phyloP scores from a whole-genome alignment of 2,888 invertebrate species.

The Yponomeuta sedellus region DNA sequence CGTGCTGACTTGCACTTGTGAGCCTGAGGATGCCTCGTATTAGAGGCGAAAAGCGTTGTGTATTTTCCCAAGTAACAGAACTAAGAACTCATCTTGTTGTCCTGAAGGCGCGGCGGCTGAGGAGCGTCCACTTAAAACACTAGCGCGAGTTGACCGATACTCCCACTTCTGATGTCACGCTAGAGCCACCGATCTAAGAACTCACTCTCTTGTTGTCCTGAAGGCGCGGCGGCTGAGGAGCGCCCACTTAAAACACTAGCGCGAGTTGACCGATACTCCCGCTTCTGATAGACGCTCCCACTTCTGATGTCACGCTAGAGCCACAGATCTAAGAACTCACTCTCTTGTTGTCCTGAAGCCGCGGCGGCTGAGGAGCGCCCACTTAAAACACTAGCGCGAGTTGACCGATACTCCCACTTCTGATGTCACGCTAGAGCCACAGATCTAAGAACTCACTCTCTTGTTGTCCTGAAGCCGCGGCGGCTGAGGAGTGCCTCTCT shows the following conservation, averaged over 20 bases:
- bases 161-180: slow-evolving; percentile 56
- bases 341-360: slow-evolving; percentile 87
- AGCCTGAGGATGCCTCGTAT: no score
- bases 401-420: slow-evolving; percentile 43
- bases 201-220: slow-evolving; percentile 86
- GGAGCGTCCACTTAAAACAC: not conserved
- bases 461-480: slow-evolving; percentile 86
- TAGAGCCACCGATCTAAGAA: slow-evolving; percentile 29
- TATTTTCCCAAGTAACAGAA: no score
- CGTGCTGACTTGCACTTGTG: no score
- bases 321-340: slow-evolving; percentile 41
- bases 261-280: no score
- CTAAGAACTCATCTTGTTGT: slow-evolving; percentile 79
- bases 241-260: no score
- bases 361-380: slow-evolving; percentile 77
- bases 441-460: slow-evolving; percentile 69
- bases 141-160: slow-evolving; percentile 42
- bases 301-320: no score
- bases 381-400: slow-evolving; percentile 44
- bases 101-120: slow-evolving; percentile 72
- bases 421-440: no score
- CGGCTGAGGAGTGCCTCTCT: slow-evolving; percentile 74
- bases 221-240: slow-evolving; percentile 55
- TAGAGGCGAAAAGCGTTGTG: no score
- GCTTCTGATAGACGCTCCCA: no score